Evolutionary conservation across 2,888 invertebrate species (phyloP).

Genomic region (Thymelicus acteon): DNA sequence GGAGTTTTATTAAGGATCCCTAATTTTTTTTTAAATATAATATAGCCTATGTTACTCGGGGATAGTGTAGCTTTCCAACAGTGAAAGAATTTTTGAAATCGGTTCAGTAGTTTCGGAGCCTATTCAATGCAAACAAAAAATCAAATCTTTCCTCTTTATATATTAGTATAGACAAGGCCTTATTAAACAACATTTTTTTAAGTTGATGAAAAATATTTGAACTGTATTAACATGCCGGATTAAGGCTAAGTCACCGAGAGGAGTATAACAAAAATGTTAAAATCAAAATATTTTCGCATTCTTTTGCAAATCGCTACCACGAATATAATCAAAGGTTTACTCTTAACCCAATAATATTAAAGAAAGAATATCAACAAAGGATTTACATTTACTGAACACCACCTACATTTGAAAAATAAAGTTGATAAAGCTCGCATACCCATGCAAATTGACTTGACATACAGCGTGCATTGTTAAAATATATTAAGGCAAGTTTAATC

Average conservation of each 20-base stretch:
- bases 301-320: background rate
- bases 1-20: too few species aligned
- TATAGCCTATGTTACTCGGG: too few species aligned
- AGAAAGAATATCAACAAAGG: slow-evolving; percentile 14
- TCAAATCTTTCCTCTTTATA: too few species aligned
- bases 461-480: slow-evolving; percentile 21
- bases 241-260: background rate
- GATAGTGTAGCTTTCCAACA: too few species aligned
- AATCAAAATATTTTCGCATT: background rate
- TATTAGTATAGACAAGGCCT: too few species aligned
- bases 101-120: too few species aligned
- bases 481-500: slow-evolving; percentile 28
- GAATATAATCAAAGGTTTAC: background rate
- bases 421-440: slow-evolving; percentile 15
- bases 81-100: too few species aligned
- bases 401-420: slow-evolving; percentile 8
- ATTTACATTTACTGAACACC: background rate
- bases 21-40: too few species aligned
- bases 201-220: background rate
- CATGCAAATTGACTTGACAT: slow-evolving; percentile 26
- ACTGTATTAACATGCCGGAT: slow-evolving; percentile 13
- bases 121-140: too few species aligned
- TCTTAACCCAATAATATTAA: slow-evolving; percentile 15
- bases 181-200: background rate
- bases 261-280: too few species aligned